phyloP scores from a whole-genome alignment of 2,113 vertebrate genomes.

The Esox niger region DNA sequence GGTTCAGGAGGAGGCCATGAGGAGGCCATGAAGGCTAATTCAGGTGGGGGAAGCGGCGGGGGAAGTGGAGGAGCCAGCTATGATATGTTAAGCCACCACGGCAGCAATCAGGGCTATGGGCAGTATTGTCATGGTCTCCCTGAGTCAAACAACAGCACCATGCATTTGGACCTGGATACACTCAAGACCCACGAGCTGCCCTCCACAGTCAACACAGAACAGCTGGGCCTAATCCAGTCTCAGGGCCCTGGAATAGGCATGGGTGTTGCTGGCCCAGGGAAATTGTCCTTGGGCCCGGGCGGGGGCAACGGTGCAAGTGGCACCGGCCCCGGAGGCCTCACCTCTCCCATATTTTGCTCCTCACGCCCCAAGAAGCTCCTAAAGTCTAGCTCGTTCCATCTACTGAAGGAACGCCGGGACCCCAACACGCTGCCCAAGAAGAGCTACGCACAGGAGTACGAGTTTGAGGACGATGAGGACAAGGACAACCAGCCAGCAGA shows the following conservation, averaged over 20 bases:
- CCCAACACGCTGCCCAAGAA: conserved; percentile 88
- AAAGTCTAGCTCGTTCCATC: conserved; percentile 89
- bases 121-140: conserved; percentile 72
- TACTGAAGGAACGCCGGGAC: conserved; percentile 85
- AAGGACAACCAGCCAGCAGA: conserved; percentile 88
- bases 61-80: conserved; percentile 65
- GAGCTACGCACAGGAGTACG: conserved; percentile 91
- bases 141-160: conserved; percentile 69
- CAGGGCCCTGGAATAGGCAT: conserved; percentile 69
- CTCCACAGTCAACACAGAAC: conserved; percentile 90
- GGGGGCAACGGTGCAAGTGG: conserved; percentile 49
- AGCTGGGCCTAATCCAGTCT: conserved; percentile 88
- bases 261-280: conserved; percentile 57
- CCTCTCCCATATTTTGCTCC: conserved; percentile 88
- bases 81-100: conserved; percentile 79
- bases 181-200: conserved; percentile 86
- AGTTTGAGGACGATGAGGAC: conserved; percentile 91
- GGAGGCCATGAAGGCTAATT: conserved; percentile 48
- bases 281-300: conserved; percentile 57
- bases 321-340: conserved; percentile 68
- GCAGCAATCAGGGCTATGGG: conserved; percentile 77
- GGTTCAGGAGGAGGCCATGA: conserved; percentile 26
- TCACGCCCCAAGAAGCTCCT: conserved; percentile 93
- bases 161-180: conserved; percentile 82
- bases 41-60: conserved; percentile 46